Evolutionary conservation across 1,140 invertebrate species (phyloP).

Genomic region (Frieseomelitta varia): DNA sequence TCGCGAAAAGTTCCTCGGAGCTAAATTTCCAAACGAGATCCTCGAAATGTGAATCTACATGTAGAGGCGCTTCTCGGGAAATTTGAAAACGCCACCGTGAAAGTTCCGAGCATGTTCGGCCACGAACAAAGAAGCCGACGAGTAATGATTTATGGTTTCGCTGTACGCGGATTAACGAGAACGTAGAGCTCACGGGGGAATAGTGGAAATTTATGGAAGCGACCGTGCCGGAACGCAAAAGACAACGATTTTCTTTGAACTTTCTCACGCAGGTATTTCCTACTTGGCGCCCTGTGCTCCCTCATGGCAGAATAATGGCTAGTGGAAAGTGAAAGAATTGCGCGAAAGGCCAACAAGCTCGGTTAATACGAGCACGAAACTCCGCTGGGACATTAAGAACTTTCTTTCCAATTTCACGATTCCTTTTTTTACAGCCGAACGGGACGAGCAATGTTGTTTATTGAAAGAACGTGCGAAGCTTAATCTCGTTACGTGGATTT

Average conservation of each 20-base stretch:
- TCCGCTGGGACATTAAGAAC: constrained; percentile 43
- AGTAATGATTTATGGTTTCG: constrained; percentile 11
- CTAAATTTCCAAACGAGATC: no score
- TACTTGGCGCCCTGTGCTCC: constrained; percentile 22
- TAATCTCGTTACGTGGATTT: neutral
- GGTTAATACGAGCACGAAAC: constrained; percentile 26
- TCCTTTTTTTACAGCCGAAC: constrained; percentile 29
- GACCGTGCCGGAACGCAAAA: constrained; percentile 37
- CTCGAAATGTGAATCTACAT: neutral
- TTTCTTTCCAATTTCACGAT: constrained; percentile 52
- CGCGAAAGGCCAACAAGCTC: constrained; percentile 32
- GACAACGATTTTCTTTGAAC: constrained; percentile 26
- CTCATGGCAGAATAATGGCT: neutral
- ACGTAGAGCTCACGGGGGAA: constrained; percentile 12
- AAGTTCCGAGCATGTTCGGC: neutral
- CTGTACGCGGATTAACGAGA: constrained; percentile 19
- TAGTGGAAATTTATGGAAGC: constrained; percentile 37
- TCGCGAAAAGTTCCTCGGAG: no score
- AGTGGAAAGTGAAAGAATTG: constrained; percentile 15
- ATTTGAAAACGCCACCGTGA: neutral
- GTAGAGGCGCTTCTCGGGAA: neutral
- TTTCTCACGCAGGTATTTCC: constrained; percentile 46
- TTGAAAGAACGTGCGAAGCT: neutral
- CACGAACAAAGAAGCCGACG: neutral
- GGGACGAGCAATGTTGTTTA: constrained; percentile 24